Percentiles rank a stretch among this genome's conserved stretches.
Evolutionary conservation across 1,140 invertebrate species (phyloP).

Genomic region (Hyposmocoma kahamanoa): DNA sequence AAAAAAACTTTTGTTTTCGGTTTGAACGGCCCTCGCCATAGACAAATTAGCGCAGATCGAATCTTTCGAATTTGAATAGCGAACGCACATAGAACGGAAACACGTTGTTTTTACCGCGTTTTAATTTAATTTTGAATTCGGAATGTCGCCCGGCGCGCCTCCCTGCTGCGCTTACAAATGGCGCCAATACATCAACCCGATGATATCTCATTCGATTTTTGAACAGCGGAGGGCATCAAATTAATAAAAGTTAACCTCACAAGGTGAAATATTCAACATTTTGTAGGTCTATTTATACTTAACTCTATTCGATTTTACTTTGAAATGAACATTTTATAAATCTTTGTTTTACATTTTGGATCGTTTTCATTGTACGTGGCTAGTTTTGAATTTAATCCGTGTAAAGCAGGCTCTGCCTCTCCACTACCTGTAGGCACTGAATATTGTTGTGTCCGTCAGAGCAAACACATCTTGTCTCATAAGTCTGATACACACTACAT

Average conservation of each 20-base stretch:
- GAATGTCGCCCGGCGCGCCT: conserved; percentile 51
- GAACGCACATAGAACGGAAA: conserved; percentile 46
- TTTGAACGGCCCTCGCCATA: conserved; percentile 38
- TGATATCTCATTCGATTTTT: conserved; percentile 72
- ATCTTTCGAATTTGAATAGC: conserved; percentile 62
- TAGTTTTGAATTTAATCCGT: too few relatives aligned
- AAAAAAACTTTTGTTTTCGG: conserved; percentile 17
- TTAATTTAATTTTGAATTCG: conserved; percentile 69
- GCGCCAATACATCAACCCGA: conserved; percentile 65
- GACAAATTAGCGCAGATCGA: conserved; percentile 69
- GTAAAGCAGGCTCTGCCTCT: too few relatives aligned
- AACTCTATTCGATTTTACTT: too few relatives aligned
- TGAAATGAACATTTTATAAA: conserved; percentile 11
- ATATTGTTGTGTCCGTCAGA: too few relatives aligned
- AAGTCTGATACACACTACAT: too few relatives aligned
- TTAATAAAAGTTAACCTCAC: conserved; percentile 54
- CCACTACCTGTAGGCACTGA: too few relatives aligned
- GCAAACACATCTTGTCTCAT: too few relatives aligned
- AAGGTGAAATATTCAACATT: conserved; percentile 39
- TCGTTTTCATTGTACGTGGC: too few relatives aligned
- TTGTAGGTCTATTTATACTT: too few relatives aligned
- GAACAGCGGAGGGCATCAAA: conserved; percentile 52
- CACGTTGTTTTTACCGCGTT: conserved; percentile 65
- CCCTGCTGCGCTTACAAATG: conserved; percentile 68
- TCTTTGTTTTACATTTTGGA: too few relatives aligned